Percentiles rank a stretch among this genome's conserved stretches.
phyloP scores from a whole-genome alignment of 2,113 vertebrate species.

The Plecturocebus donacophilus region DNA sequence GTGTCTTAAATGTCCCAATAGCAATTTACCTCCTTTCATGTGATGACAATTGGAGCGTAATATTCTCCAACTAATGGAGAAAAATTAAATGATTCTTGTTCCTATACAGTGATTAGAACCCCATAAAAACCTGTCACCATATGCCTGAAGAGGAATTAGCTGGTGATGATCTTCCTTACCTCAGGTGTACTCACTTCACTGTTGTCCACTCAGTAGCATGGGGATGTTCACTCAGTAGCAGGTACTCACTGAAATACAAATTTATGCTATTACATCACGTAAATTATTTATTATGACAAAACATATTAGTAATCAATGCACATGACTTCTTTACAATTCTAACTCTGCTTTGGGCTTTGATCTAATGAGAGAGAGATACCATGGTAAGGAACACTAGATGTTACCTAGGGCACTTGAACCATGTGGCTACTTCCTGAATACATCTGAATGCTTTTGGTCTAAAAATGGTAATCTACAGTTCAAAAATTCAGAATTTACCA shows the following conservation, averaged over 20 bases:
- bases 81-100: background rate
- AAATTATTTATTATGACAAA: background rate
- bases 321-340: background rate
- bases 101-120: background rate
- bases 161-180: background rate
- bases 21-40: background rate
- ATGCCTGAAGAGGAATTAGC: background rate
- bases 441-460: background rate
- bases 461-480: background rate
- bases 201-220: background rate
- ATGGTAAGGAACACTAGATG: background rate
- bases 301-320: background rate
- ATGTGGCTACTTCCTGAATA: background rate
- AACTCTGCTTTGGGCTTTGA: background rate
- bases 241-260: background rate
- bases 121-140: constrained; percentile 17
- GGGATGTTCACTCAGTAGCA: background rate
- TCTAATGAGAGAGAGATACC: background rate
- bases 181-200: background rate
- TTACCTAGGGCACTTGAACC: background rate
- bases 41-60: background rate
- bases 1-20: background rate
- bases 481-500: background rate
- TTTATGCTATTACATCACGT: background rate
- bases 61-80: background rate